These are phyloP conservation scores for Eptesicus fuscus DNA, from an alignment of 2,113 vertebrate species.

Conservation along the genomic window DNA sequence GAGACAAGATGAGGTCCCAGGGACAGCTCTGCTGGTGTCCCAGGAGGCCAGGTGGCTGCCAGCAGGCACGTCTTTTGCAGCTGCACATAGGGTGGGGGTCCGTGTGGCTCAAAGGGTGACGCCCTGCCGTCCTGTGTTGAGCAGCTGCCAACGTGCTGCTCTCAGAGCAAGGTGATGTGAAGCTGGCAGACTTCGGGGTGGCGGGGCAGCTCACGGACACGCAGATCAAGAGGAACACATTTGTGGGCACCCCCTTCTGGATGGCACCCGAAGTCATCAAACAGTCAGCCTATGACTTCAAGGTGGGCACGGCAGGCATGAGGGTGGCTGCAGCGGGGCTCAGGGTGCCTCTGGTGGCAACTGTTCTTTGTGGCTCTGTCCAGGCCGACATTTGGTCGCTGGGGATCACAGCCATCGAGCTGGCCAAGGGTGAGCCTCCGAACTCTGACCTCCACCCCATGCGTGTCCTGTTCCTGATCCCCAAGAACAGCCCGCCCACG, in stretches of 20 bases:
- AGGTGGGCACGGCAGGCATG: constrained; percentile 81
- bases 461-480: constrained; percentile 98
- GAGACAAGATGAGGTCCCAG: neutral
- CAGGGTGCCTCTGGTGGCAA: accelerated
- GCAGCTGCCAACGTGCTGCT: constrained; percentile 96
- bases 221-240: constrained; percentile 99
- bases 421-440: constrained; percentile 97
- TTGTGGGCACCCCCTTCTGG: constrained; percentile 99
- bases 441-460: constrained; percentile 98
- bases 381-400: constrained; percentile 99
- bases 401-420: constrained; percentile 97
- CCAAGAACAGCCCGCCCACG: constrained; percentile 97
- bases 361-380: neutral
- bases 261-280: constrained; percentile 99
- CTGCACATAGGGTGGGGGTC: neutral
- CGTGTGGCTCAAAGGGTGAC: neutral
- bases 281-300: constrained; percentile 98
- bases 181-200: constrained; percentile 98
- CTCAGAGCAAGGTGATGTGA: constrained; percentile 97
- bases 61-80: neutral
- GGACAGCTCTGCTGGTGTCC: neutral
- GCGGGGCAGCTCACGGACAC: constrained; percentile 98
- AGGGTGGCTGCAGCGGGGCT: accelerated
- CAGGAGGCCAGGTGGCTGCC: neutral
- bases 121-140: constrained; percentile 32